Conservation (phyloP, 2,113 vertebrate genomes). For the Ovibos moschatus region DNA sequence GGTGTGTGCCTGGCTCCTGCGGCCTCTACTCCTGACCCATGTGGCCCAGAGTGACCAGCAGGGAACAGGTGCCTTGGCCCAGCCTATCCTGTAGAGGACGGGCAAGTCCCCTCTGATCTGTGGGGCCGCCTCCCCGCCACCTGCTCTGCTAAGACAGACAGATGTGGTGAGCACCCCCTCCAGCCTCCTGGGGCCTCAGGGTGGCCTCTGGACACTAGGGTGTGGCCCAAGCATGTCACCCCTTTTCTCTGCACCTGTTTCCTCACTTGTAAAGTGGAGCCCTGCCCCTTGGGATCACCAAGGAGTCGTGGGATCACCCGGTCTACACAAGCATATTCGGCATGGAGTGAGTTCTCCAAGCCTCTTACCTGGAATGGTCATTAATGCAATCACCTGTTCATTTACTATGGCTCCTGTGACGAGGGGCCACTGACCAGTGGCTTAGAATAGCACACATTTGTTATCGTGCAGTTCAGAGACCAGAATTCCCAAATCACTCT, state of each 20-base stretch:
- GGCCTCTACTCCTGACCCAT: rapidly evolving
- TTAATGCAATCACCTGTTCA: too few species aligned
- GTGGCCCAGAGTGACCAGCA: rapidly evolving
- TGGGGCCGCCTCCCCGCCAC: rapidly evolving
- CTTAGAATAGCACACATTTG: rapidly evolving
- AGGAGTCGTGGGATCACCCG: rapidly evolving
- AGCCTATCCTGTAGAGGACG: rapidly evolving
- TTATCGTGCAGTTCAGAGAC: too few species aligned
- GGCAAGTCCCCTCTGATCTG: rapidly evolving
- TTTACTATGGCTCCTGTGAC: neutral
- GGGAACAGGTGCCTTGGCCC: too few species aligned
- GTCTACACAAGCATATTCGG: neutral
- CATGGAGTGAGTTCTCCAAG: neutral
- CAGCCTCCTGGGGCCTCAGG: neutral
- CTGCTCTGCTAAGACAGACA: neutral
- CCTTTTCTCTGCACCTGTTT: neutral
- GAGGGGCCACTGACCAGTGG: rapidly evolving
- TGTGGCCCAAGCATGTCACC: too few species aligned
- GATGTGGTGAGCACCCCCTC: too few species aligned
- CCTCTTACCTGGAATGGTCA: rapidly evolving
- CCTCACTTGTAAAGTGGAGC: neutral
- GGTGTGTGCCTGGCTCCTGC: rapidly evolving
- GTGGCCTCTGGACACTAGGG: too few species aligned
- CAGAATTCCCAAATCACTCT: neutral
- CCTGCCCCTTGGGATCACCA: rapidly evolving